A percentile compares a stretch with the other conserved stretches of the same genome.
Evolutionary conservation across 2,888 invertebrate genomes (phyloP).

Genomic region (Adelognathus sp.): DNA sequence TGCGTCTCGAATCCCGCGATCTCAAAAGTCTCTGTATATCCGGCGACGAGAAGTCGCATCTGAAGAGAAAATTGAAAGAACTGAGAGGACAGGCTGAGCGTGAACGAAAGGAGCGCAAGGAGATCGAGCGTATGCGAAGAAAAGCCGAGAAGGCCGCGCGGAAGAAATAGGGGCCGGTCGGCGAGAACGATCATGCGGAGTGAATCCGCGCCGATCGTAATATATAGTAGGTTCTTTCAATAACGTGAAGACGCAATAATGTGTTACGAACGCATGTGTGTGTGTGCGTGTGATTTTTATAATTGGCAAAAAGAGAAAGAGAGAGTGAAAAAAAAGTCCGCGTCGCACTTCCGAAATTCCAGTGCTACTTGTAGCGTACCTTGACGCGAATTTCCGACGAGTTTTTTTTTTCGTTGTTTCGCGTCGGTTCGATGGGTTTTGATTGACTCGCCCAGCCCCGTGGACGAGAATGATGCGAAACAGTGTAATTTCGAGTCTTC

Average conservation of each 20-base stretch:
- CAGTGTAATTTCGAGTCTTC: neutral
- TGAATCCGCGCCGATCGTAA: slow-evolving; percentile 39
- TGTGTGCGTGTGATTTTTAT: slow-evolving; percentile 47
- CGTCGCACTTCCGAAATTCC: slow-evolving; percentile 54
- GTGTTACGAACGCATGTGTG: slow-evolving; percentile 28
- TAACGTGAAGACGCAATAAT: slow-evolving; percentile 56
- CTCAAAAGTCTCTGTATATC: slow-evolving; percentile 93
- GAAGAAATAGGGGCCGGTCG: slow-evolving; percentile 78
- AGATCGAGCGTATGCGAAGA: slow-evolving; percentile 91
- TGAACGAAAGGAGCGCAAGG: slow-evolving; percentile 92
- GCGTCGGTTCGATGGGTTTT: slow-evolving; percentile 24
- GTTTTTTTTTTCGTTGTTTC: slow-evolving; percentile 8
- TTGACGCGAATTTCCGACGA: slow-evolving; percentile 53
- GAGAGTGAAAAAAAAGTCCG: slow-evolving; percentile 31
- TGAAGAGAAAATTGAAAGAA: slow-evolving; percentile 94
- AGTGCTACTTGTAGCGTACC: slow-evolving; percentile 64
- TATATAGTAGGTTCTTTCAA: slow-evolving; percentile 40
- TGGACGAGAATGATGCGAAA: neutral
- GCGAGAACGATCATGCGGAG: neutral
- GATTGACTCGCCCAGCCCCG: slow-evolving; percentile 1
- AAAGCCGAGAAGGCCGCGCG: slow-evolving; percentile 92
- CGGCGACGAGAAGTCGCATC: slow-evolving; percentile 90
- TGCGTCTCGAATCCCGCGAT: slow-evolving; percentile 95
- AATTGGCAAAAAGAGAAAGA: slow-evolving; percentile 24
- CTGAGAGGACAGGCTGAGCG: slow-evolving; percentile 89